Evolutionary conservation across 2,888 invertebrate genomes (phyloP).

Genomic region (Rhaphigaster nebulosa): DNA sequence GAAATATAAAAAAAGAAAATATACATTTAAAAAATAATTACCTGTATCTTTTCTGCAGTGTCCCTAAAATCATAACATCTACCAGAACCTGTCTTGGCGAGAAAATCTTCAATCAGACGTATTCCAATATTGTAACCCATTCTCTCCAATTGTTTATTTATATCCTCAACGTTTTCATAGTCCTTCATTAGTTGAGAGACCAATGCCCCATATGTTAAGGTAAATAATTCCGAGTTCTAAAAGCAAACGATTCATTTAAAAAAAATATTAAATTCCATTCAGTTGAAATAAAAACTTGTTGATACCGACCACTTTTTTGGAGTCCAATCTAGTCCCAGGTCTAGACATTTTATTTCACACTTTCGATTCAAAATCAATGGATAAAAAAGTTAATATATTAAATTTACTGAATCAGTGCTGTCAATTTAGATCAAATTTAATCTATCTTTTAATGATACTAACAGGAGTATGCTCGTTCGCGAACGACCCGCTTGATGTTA

Average conservation of each 20-base stretch:
- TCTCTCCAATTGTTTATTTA: constrained; percentile 95
- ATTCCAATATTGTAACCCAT: constrained; percentile 99
- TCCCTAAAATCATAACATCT: constrained; percentile 96
- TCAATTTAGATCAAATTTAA: not conserved
- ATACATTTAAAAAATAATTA: constrained; percentile 69
- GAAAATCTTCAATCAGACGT: constrained; percentile 95
- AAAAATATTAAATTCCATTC: not conserved
- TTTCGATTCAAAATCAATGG: not conserved
- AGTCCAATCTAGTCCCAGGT: constrained; percentile 78
- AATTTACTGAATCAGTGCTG: not conserved
- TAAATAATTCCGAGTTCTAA: constrained; percentile 95
- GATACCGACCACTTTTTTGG: constrained; percentile 81
- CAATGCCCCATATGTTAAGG: constrained; percentile 96
- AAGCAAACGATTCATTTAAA: constrained; percentile 66
- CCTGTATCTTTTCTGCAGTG: constrained; percentile 95
- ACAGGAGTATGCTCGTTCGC: not conserved
- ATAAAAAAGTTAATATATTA: not conserved
- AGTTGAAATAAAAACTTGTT: not conserved
- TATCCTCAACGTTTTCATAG: constrained; percentile 96
- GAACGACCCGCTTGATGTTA: not conserved
- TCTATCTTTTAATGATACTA: not conserved
- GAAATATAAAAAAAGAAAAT: too few relatives aligned
- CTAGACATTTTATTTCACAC: constrained; percentile 77
- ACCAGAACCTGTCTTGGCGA: constrained; percentile 90
- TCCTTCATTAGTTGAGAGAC: constrained; percentile 98